Evolutionary conservation across 2,888 invertebrate species (phyloP), one percentile per base, ranked within the genome.

Genomic region (Leptarthrus brevirostris): DNA sequence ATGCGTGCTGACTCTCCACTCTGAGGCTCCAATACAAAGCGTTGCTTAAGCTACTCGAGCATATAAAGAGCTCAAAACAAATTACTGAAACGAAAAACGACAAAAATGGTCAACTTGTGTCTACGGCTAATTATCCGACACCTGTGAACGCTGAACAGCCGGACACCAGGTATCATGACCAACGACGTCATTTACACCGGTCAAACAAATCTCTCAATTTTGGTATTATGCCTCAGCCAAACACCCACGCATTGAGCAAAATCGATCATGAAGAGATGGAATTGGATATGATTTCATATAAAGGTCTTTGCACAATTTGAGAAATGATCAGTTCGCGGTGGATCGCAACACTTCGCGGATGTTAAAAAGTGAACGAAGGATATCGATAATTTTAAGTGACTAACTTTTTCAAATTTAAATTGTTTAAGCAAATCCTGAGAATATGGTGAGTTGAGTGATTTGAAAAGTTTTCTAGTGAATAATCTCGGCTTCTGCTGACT

Each of bases 401-500:
- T n/a, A n/a, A n/a, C n/a, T n/a, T n/a, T n/a, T n/a, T n/a, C 4
- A 30, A 30, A 30, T 30, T 30, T 30, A 8, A 30, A 30, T 8
- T 30, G 30, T 30, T 30, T 30, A n/a, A 40, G 12, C n/a, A 14
- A 16, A 34, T 36, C 18, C 26, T 30, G 18, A 34, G 36, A 58
- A 58, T 16, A 54, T 58, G 58, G 58, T 58, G 58, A 58, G 58
- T 58, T 58, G 58, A 58, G 58, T 58, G 58, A 14, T 18, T n/a
- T n/a, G 36, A 12, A 6, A 18, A 10, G 40, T 3, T 40, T 40
- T 40, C 8, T 12, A 0, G 1, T 40, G 40, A 3, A 1, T 12
- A n/a, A 3, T 6, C 4, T 4, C 8, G 30, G 4, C 8, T 4
- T 8, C 30, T 30, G 4, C 8, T 6, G 4, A 30, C 8, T 6